These are phyloP conservation scores for Meloidogyne floridensis DNA, from an alignment of 1,140 invertebrate genomes.

Conservation along the genomic window DNA sequence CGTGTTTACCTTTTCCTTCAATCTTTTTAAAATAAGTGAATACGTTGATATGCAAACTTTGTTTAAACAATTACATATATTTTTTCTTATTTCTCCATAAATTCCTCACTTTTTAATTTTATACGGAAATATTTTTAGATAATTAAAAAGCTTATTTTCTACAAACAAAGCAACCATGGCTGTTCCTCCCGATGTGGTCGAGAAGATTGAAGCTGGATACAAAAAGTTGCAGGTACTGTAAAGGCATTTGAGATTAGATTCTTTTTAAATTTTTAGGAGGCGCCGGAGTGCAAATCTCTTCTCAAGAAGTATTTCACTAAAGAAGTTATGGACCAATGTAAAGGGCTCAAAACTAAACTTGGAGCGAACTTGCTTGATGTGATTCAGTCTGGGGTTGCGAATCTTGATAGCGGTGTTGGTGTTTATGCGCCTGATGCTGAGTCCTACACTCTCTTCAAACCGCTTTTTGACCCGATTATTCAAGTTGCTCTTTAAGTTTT, in stretches of 20 bases:
- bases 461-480: conserved; percentile 82
- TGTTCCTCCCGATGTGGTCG: conserved; percentile 66
- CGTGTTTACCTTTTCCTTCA: no score
- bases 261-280: conserved; percentile 43
- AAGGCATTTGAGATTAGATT: background rate
- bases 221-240: conserved; percentile 68
- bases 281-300: conserved; percentile 66
- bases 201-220: conserved; percentile 78
- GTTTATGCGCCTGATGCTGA: conserved; percentile 92
- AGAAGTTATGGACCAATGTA: conserved; percentile 65
- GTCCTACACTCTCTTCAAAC: conserved; percentile 83
- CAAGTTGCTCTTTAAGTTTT: conserved; percentile 68
- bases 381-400: conserved; percentile 73
- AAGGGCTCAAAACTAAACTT: conserved; percentile 63
- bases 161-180: conserved; percentile 42
- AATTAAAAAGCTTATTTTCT: background rate
- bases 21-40: no score
- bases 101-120: no score
- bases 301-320: conserved; percentile 67
- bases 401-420: conserved; percentile 78
- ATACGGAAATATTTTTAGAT: no score
- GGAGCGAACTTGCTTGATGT: conserved; percentile 64
- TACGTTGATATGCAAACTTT: no score
- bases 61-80: no score
- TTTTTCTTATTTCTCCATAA: no score